Percentiles rank a stretch among this genome's conserved stretches.
Conservation (phyloP, 1,140 invertebrate species). For the Polyergus mexicanus region DNA sequence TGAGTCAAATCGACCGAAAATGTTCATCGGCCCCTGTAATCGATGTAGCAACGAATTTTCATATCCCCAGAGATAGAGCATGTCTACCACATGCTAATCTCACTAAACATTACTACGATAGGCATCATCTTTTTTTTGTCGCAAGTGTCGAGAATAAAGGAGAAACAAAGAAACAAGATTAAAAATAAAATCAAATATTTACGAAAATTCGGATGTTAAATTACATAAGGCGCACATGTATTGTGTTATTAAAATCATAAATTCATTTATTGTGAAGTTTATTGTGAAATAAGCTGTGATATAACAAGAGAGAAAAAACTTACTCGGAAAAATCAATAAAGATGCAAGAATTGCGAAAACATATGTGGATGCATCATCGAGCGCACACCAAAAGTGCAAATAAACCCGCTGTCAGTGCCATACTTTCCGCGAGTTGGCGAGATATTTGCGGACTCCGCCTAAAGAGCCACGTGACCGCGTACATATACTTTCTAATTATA, state of each 20-base stretch:
- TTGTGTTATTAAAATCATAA: background rate
- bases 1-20: constrained; percentile 73
- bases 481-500: constrained; percentile 75
- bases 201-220: background rate
- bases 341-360: background rate
- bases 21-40: constrained; percentile 74
- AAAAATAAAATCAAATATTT: background rate
- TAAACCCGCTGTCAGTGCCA: constrained; percentile 47
- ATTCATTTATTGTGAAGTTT: background rate
- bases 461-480: constrained; percentile 64
- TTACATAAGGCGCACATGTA: background rate
- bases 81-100: constrained; percentile 45
- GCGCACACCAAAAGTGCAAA: constrained; percentile 57
- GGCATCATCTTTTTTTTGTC: background rate
- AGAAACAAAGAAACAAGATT: background rate
- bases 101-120: constrained; percentile 21
- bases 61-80: constrained; percentile 42
- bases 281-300: background rate
- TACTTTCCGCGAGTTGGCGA: constrained; percentile 44
- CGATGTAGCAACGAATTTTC: constrained; percentile 68
- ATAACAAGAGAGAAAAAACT: background rate
- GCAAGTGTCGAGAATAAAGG: constrained; percentile 4
- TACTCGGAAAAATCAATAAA: background rate
- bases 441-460: constrained; percentile 72
- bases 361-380: background rate